Percentiles rank a stretch among this genome's conserved stretches.
Conservation (phyloP, 2,113 vertebrate species). For the Odontophorus gujanensis region DNA sequence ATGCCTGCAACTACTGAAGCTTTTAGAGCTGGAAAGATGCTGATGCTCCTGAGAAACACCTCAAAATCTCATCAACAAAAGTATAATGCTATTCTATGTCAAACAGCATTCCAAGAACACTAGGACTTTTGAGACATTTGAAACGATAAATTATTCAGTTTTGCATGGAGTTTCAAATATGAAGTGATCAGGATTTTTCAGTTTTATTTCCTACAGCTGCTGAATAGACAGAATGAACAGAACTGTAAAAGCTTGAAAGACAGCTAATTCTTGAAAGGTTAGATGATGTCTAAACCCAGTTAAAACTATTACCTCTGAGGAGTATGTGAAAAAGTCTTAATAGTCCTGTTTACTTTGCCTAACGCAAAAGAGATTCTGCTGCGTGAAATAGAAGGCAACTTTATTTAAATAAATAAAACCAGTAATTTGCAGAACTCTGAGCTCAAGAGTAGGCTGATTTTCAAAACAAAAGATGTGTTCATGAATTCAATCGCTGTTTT, state of each 20-base stretch:
- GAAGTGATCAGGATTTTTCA: background rate
- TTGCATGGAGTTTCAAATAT: background rate
- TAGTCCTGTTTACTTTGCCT: background rate
- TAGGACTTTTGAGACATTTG: background rate
- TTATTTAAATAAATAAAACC: background rate
- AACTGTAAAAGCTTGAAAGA: background rate
- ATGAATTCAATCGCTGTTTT: background rate
- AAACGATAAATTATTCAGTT: background rate
- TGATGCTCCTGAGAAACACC: background rate
- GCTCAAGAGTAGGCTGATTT: background rate
- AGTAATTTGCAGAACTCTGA: background rate
- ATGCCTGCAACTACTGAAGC: background rate
- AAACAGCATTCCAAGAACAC: background rate
- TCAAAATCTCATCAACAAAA: background rate
- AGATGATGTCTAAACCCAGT: background rate
- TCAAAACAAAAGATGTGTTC: background rate
- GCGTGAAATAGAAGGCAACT: background rate
- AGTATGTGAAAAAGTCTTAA: background rate
- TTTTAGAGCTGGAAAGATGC: background rate
- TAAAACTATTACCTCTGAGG: background rate
- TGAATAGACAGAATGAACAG: background rate
- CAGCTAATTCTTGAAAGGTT: background rate
- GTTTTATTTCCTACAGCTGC: background rate
- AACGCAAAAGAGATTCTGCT: background rate
- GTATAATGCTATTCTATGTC: background rate